Conservation (phyloP, 2,797 vertebrate species). For the Coregonus ussuriensis region DNA sequence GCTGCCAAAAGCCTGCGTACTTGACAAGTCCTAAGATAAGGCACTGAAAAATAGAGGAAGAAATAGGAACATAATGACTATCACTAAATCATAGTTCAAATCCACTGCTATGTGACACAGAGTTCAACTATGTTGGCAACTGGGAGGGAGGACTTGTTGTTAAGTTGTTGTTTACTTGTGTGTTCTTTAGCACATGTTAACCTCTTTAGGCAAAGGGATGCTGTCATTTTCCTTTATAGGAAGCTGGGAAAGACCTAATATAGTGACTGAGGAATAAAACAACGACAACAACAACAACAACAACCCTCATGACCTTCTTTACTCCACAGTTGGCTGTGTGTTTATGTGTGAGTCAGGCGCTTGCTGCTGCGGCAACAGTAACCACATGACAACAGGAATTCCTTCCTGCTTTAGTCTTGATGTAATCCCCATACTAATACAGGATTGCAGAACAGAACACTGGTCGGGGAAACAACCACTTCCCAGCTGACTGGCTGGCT, state of each 20-base stretch:
- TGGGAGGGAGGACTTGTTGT: not conserved
- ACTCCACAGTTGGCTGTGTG: conserved; percentile 40
- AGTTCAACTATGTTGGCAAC: not conserved
- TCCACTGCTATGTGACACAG: not conserved
- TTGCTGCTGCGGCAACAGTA: conserved; percentile 33
- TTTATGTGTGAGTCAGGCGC: conserved; percentile 55
- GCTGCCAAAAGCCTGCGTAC: not conserved
- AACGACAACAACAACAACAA: conserved; percentile 18
- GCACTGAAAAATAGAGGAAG: not conserved
- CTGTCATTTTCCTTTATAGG: not conserved
- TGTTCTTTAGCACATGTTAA: not conserved
- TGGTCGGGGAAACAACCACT: conserved; percentile 52
- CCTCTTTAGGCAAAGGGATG: not conserved
- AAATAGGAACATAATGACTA: not conserved
- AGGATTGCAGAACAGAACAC: conserved; percentile 65
- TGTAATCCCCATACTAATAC: conserved; percentile 73
- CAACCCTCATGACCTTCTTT: conserved; percentile 56
- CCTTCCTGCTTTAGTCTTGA: conserved; percentile 69
- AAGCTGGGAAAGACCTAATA: not conserved
- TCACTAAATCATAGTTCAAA: not conserved
- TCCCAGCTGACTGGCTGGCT: conserved; percentile 43
- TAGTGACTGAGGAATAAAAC: conserved; percentile 1
- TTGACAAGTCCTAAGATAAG: not conserved
- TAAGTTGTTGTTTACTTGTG: not conserved
- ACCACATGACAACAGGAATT: conserved; percentile 78